A percentile compares a stretch with the other conserved stretches of the same genome.
These are phyloP conservation scores for Paracanthobrama guichenoti DNA, from an alignment of 2,113 vertebrate genomes.

Conservation along the genomic window DNA sequence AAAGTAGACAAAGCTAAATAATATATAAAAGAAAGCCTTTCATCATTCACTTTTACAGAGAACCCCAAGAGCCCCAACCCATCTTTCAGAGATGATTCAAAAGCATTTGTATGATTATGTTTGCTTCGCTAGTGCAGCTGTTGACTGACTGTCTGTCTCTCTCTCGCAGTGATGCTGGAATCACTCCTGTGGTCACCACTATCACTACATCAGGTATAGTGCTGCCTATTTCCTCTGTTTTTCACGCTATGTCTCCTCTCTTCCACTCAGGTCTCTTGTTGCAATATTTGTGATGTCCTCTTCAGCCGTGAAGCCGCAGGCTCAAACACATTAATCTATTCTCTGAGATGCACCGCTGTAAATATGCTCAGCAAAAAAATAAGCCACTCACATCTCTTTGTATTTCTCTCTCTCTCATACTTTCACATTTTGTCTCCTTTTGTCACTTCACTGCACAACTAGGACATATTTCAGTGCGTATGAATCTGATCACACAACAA, in stretches of 20 bases:
- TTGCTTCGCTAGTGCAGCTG: constrained; percentile 30
- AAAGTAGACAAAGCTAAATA: constrained; percentile 22
- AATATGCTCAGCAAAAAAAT: constrained; percentile 52
- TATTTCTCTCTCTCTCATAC: constrained; percentile 33
- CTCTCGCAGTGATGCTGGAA: constrained; percentile 88
- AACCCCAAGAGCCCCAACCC: constrained; percentile 6
- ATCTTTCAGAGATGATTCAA: background rate
- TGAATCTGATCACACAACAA: background rate
- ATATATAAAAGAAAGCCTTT: no score
- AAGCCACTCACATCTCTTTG: constrained; percentile 41
- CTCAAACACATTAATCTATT: constrained; percentile 52
- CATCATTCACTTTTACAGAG: background rate
- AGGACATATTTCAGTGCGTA: background rate
- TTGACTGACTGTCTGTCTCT: constrained; percentile 52
- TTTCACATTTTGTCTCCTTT: constrained; percentile 19
- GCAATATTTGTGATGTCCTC: constrained; percentile 19
- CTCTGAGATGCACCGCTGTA: constrained; percentile 47
- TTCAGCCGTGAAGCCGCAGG: constrained; percentile 45
- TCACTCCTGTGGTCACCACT: constrained; percentile 85
- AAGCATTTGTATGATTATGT: constrained; percentile 13
- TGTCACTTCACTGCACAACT: constrained; percentile 52
- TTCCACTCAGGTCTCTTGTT: constrained; percentile 21
- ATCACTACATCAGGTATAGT: constrained; percentile 88
- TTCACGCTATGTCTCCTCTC: constrained; percentile 24
- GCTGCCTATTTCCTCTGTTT: constrained; percentile 26